phyloP scores from a whole-genome alignment of 2,113 vertebrate genomes.

The Sceloporus undulatus region DNA sequence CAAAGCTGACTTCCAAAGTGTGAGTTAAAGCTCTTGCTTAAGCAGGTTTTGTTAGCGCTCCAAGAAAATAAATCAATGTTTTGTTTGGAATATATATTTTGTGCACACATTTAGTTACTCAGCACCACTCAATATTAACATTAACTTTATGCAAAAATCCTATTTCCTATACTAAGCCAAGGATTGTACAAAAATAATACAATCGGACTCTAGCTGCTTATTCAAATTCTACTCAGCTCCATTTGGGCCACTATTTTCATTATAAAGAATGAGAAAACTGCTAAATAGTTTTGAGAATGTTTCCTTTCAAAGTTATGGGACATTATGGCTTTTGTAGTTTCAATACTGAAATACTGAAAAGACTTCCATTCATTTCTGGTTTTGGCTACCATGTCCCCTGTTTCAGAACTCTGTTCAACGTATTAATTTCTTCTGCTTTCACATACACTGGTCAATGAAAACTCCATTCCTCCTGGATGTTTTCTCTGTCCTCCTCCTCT shows the following conservation, averaged over 20 bases:
- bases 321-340: background rate
- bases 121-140: background rate
- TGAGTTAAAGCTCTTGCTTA: background rate
- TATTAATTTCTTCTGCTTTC: background rate
- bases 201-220: background rate
- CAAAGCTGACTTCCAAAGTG: background rate
- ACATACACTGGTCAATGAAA: no score
- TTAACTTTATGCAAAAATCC: background rate
- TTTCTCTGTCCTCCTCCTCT: no score
- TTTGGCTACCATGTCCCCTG: background rate
- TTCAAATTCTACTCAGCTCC: background rate
- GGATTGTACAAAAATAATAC: background rate
- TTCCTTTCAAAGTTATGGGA: background rate
- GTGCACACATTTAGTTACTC: background rate
- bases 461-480: no score
- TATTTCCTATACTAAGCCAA: background rate
- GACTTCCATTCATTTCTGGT: background rate
- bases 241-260: background rate
- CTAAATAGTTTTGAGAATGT: background rate
- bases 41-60: background rate
- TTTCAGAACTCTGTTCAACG: background rate
- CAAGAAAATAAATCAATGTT: conserved; percentile 32
- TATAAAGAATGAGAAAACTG: background rate
- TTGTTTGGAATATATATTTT: background rate
- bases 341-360: background rate